Evolutionary conservation across 2,113 vertebrate genomes (phyloP).

Genomic region (Morone saxatilis): DNA sequence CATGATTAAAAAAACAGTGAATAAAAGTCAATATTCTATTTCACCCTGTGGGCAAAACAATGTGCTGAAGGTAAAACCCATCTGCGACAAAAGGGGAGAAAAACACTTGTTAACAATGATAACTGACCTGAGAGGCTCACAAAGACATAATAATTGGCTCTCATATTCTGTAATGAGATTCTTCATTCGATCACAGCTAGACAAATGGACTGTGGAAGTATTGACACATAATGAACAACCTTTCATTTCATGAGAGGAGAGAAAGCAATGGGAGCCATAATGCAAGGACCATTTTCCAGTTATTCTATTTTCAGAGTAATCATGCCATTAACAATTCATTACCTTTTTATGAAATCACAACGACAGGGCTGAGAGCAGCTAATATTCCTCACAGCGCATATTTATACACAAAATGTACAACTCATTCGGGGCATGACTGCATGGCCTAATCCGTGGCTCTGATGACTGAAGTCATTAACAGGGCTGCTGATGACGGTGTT

Average conservation of each 20-base stretch:
- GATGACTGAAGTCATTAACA: conserved; percentile 66
- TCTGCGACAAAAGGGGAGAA: conserved; percentile 6
- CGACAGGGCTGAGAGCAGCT: conserved; percentile 55
- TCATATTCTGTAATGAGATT: conserved; percentile 61
- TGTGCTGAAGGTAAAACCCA: conserved; percentile 23
- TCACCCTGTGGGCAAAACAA: conserved; percentile 23
- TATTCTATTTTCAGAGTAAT: conserved; percentile 69
- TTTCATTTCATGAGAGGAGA: conserved; percentile 46
- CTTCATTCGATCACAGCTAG: conserved; percentile 58
- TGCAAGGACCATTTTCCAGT: conserved; percentile 54
- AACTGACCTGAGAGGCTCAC: conserved; percentile 36
- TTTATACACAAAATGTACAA: conserved; percentile 60
- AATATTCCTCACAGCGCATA: conserved; percentile 61
- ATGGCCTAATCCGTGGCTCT: conserved; percentile 53
- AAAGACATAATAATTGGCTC: conserved; percentile 46
- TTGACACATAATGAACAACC: conserved; percentile 69
- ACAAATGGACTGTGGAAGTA: conserved; percentile 59
- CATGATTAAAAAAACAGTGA: conserved; percentile 4
- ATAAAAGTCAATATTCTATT: conserved; percentile 33
- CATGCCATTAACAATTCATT: conserved; percentile 74
- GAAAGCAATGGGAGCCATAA: conserved; percentile 55
- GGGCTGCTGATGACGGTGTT: conserved; percentile 42
- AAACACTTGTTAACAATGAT: conserved; percentile 43
- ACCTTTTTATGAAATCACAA: conserved; percentile 67
- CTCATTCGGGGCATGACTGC: conserved; percentile 30